These are phyloP conservation scores for Poeciliopsis turneri DNA, from an alignment of 2,797 vertebrate genomes.

Conservation along the genomic window DNA sequence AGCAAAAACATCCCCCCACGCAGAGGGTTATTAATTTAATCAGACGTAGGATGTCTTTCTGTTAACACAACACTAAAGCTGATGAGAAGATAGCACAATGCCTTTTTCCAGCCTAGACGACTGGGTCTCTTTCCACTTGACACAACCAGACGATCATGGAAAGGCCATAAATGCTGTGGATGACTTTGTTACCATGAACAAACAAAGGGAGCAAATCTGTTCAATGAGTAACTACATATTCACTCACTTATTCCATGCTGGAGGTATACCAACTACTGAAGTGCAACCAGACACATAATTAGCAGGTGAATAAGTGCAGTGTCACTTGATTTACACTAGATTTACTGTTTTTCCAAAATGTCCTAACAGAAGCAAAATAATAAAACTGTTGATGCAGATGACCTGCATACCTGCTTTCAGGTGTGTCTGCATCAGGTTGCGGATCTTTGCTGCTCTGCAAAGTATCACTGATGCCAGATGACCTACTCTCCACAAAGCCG, in stretches of 20 bases:
- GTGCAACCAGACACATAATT: conserved; percentile 37
- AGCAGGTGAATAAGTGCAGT: conserved; percentile 6
- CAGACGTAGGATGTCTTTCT: conserved; percentile 48
- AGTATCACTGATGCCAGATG: conserved; percentile 59
- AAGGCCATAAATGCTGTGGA: conserved; percentile 76
- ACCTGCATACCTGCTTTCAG: conserved; percentile 45
- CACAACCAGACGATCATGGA: conserved; percentile 71
- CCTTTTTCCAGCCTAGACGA: conserved; percentile 72
- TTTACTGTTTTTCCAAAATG: conserved; percentile 26
- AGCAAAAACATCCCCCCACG: conserved; percentile 26
- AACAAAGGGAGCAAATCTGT: conserved; percentile 63
- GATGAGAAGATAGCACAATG: conserved; percentile 73
- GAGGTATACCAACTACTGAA: conserved; percentile 48
- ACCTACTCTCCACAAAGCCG: conserved; percentile 66
- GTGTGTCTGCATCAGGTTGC: conserved; percentile 39
- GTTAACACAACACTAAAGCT: conserved; percentile 56
- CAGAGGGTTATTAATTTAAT: conserved; percentile 26
- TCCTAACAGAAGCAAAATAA: conserved; percentile 23
- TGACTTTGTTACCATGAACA: conserved; percentile 71
- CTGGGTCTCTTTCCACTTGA: conserved; percentile 78
- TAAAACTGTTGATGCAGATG: conserved; percentile 41
- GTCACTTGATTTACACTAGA: conserved; percentile 37
- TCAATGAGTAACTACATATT: conserved; percentile 76
- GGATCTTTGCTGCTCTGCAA: conserved; percentile 39
- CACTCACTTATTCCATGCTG: conserved; percentile 54